Evolutionary conservation across 1,140 invertebrate species (phyloP), one percentile per base, ranked within the genome.

Genomic region (Spodoptera frugiperda): DNA sequence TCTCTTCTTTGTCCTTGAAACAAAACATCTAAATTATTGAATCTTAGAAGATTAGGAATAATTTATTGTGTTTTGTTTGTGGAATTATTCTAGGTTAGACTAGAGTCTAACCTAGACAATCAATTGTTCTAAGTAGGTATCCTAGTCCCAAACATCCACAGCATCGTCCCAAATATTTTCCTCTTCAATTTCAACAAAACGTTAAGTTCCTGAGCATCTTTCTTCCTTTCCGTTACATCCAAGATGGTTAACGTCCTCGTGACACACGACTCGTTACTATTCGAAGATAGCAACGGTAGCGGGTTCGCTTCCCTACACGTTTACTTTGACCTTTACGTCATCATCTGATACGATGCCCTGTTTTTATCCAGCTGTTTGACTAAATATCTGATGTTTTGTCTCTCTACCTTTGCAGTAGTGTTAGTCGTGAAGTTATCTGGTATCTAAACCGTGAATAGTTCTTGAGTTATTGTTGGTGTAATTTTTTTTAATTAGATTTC

Each of bases 211-310:
- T 55, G 49, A 49, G 55, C 55, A 30, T 48, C 51, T 33, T 48
- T 65, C 19, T 55, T 54, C 54, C 21, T 55, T 73, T 48, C 63
- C 63, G 63, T 67, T 67, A 67, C 19, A 61, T 21, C 46, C 19
- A 25, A 54, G 71, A 73, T 73, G 71, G 55, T 59, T 73, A 73
- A 73, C 55, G 63, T 44, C 53, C 71, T 73, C 71, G 71, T 73
- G 71, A 73, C 71, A 73, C 71, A 73, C 71, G 71, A 73, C 71
- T 73, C 17, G 39, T 73, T 73, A 61, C 39, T 61, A 73, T 59
- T 59, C 70, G 39, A n/a, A 30, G 71, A 73, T 73, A 73, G 71
- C 55, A 49, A 67, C 63, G 63, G 70, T 55, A 55, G 53, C 54
- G 44, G 71, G 55, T 73, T 73, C 71, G 71, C 33, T 73, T 73